A percentile compares a stretch with the other conserved stretches of the same genome.
These are phyloP conservation scores for Hucho hucho DNA, from an alignment of 2,113 vertebrate genomes.

Conservation along the genomic window DNA sequence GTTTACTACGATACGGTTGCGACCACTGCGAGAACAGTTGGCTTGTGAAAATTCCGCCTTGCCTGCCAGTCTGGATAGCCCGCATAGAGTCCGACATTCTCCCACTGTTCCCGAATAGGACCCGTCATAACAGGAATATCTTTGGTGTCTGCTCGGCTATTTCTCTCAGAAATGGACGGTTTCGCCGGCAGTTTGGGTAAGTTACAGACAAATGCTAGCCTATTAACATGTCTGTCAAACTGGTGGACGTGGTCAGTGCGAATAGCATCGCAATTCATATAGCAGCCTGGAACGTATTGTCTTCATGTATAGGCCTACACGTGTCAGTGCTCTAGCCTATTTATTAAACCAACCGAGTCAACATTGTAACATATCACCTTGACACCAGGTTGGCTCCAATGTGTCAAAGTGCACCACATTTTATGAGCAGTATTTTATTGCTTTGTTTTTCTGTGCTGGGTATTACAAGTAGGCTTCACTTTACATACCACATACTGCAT, in stretches of 20 bases:
- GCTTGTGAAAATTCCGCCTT: slow-evolving; percentile 29
- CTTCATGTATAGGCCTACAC: slow-evolving; percentile 47
- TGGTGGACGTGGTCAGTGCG: too few relatives aligned
- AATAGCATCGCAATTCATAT: too few relatives aligned
- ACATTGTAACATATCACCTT: background rate
- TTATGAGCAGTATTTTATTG: background rate
- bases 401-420: slow-evolving; percentile 1
- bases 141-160: slow-evolving; percentile 38
- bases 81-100: slow-evolving; percentile 46
- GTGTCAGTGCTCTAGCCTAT: slow-evolving; percentile 54
- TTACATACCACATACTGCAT: background rate
- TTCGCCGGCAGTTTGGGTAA: slow-evolving; percentile 94
- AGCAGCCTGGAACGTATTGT: too few relatives aligned
- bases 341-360: slow-evolving; percentile 22
- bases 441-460: background rate
- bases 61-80: slow-evolving; percentile 21
- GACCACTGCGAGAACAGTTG: slow-evolving; percentile 29
- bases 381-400: background rate
- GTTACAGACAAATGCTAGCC: slow-evolving; percentile 45
- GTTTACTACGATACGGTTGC: slow-evolving; percentile 11
- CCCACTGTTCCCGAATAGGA: slow-evolving; percentile 21
- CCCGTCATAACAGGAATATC: slow-evolving; percentile 31
- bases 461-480: background rate
- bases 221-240: slow-evolving; percentile 37
- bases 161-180: slow-evolving; percentile 84